Conservation (phyloP, 2,888 invertebrate genomes). For the Polylopha cassiicola region DNA sequence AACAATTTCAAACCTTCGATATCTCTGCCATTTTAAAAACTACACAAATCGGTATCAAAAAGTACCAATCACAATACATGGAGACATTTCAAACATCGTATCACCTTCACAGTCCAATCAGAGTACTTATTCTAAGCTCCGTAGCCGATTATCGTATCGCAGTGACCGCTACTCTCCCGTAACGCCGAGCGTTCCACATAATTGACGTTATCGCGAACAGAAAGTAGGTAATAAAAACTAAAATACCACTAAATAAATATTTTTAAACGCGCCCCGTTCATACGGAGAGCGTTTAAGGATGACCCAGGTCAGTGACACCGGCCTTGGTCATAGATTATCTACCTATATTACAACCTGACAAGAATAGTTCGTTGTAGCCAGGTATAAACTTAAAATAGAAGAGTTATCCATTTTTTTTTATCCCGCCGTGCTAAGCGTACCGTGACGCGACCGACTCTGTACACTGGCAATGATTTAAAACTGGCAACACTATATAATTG, state of each 20-base stretch:
- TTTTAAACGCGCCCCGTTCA: slow-evolving; percentile 25
- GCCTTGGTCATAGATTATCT: slow-evolving; percentile 38
- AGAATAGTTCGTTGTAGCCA: slow-evolving; percentile 26
- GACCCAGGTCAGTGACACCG: too few species aligned
- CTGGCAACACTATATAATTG: slow-evolving; percentile 17
- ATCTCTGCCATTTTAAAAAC: too few species aligned
- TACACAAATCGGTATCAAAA: too few species aligned
- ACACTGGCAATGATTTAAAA: slow-evolving; percentile 6
- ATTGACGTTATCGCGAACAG: slow-evolving; percentile 13
- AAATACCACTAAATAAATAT: slow-evolving; percentile 54
- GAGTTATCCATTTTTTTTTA: slow-evolving; percentile 21
- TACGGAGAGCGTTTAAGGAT: slow-evolving; percentile 7
- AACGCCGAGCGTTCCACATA: slow-evolving; percentile 6
- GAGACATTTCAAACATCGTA: too few species aligned
- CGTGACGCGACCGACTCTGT: slow-evolving; percentile 18
- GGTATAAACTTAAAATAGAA: slow-evolving; percentile 34
- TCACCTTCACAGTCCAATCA: too few species aligned
- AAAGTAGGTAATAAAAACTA: slow-evolving; percentile 39
- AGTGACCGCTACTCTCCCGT: slow-evolving; percentile 1
- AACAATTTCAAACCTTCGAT: too few species aligned
- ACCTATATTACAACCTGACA: slow-evolving; percentile 41
- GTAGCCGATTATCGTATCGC: too few species aligned
- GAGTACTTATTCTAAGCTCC: too few species aligned
- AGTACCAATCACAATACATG: too few species aligned
- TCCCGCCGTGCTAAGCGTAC: slow-evolving; percentile 55